Base-by-base conservation (phyloP, 2,888 invertebrate species). In the Cybosia mesomella region DNA sequence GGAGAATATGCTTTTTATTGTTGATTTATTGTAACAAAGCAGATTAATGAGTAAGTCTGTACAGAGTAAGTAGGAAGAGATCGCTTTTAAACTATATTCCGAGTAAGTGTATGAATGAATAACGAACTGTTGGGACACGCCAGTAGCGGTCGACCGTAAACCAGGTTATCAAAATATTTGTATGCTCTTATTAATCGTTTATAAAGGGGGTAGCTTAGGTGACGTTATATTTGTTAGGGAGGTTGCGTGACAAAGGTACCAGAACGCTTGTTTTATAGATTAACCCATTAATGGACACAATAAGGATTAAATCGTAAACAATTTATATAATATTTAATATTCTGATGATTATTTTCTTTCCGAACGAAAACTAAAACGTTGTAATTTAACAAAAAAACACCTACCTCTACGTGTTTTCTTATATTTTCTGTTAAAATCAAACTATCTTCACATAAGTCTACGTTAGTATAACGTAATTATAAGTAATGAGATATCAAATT, bases 391-490 rank as follows among this genome's bases (percentile, higher is more conserved):
- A n/a, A n/a, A n/a, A n/a, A n/a, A n/a, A n/a, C 1, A 49, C n/a
- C 8, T 49, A 18, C 5, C 8, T 15, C 15, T 15, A 39, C 39
- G 39, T 15, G 43, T 18, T 4, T 18, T 1, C 18, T 4, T 43
- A 18, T 2, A 43, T 5, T 43, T 5, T 15, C 18, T 7, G 18
- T 43, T 43, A 18, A 36, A 13, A 39, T 4, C 32, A 58, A 5
- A 15, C 36, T 36, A 36, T 21, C 8, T 13, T 59, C 58, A 36
- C 21, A 36, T 13, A 53, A 21, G 13, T 53, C 11, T 9, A 22
- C 5, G 21, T 58, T 21, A 21, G 49, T 36, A 58, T 65, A 15
- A 66, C 39, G 21, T 60, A 66, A 61, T 61, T 55, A 34, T 34
- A 28, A 32, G 28, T 28, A 49, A 22, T 34, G 24, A 34, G 32